Evolutionary conservation across 2,113 vertebrate species (phyloP), one percentile per base, ranked within the genome.

Genomic region (Pseudonaja textilis): DNA sequence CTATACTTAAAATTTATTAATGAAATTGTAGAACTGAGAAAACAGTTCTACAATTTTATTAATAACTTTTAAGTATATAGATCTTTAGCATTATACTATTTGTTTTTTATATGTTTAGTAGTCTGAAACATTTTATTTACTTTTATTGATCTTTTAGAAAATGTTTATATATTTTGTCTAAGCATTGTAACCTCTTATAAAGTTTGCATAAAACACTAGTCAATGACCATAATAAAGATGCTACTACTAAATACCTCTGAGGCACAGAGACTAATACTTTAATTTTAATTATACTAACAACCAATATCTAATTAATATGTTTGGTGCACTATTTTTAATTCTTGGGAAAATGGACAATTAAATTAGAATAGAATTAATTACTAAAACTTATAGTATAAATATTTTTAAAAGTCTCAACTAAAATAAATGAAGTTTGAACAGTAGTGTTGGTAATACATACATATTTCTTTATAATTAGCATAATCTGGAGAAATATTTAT

Each of bases 31-130:
- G 14, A 74, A 34, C 5, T 74, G n/a, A 50, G 47, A 50, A 50
- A 74, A 34, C n/a, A 74, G 5, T 18, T 34, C 5, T 74, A 34
- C 14, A 74, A n/a, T 69, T 4, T n/a, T 29, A n/a, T 69, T 69
- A 69, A 0, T n/a, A 47, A 55, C 23, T 23, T 0, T 50, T 1
- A 11, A 69, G 12, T 69, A 69, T 34, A 34, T 16, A 34, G n/a
- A 74, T 39, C 6, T 39, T 81, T 81, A 39, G 16, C 6, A 81
- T 20, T 56, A 42, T 45, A 56, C 55, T 69, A 91, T 74, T 74
- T 39, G n/a, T 81, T 81, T 74, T 81, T 20, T 39, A 81, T 81
- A 81, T 20, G n/a, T 74, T 74, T 74, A 74, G 69, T 74, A 7
- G 2, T 81, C 69, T 2, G 6, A 39, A 39, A 20, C 16, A 7